Percentiles rank a stretch among this genome's conserved stretches.
Evolutionary conservation across 2,113 vertebrate genomes (phyloP).

Genomic region (Pomatostomus ruficeps): DNA sequence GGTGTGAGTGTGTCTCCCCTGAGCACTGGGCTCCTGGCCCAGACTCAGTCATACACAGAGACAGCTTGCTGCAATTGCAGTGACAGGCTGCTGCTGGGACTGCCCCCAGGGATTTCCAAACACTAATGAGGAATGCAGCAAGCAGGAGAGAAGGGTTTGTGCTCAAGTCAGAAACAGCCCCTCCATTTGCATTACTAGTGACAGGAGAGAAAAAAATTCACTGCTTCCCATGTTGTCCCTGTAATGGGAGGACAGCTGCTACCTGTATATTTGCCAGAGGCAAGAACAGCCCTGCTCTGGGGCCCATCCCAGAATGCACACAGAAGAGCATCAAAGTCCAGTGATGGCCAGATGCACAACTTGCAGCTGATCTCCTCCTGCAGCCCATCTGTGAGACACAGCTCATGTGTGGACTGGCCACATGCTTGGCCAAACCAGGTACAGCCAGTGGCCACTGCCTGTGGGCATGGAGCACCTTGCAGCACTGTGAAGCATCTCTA

Average conservation of each 20-base stretch:
- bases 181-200: conserved; percentile 8
- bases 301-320: neutral
- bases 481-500: rapidly evolving
- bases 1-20: neutral
- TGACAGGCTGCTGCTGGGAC: neutral
- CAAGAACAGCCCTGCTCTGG: neutral
- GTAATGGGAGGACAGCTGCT: neutral
- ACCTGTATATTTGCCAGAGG: neutral
- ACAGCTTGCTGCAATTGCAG: neutral
- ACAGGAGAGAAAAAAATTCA: neutral
- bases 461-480: neutral
- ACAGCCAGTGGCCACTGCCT: neutral
- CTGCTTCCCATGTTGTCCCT: neutral
- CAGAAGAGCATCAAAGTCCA: neutral
- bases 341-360: neutral
- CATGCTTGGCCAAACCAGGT: neutral
- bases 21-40: neutral
- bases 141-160: neutral
- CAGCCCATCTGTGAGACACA: neutral
- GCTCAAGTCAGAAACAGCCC: neutral
- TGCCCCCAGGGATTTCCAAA: neutral
- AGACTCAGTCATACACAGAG: neutral
- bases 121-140: neutral
- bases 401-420: neutral
- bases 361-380: neutral